These are phyloP conservation scores for Discoglossus pictus DNA, from an alignment of 2,797 vertebrate genomes.

Conservation along the genomic window DNA sequence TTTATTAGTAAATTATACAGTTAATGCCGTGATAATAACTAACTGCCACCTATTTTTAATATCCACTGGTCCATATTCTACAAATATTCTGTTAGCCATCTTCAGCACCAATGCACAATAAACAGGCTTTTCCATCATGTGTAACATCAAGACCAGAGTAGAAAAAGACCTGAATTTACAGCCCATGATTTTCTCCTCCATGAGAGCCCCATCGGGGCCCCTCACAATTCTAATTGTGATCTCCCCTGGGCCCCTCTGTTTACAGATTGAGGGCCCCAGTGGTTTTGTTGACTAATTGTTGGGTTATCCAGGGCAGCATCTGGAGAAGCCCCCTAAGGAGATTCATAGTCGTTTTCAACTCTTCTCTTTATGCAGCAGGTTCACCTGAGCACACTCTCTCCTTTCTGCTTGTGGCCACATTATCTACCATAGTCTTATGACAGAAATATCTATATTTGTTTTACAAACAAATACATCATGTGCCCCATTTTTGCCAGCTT, in stretches of 20 bases:
- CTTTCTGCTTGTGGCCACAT: not conserved
- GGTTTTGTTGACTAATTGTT: conserved; percentile 39
- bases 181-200: conserved; percentile 23
- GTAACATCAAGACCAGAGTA: not conserved
- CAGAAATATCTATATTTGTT: too few relatives aligned
- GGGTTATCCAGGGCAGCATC: conserved; percentile 43
- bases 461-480: too few relatives aligned
- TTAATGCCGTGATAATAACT: too few relatives aligned
- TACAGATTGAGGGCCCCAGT: conserved; percentile 59
- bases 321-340: conserved; percentile 34
- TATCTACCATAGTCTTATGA: not conserved
- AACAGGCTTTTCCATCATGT: too few relatives aligned
- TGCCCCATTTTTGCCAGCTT: not conserved
- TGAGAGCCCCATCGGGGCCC: conserved; percentile 3
- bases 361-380: not conserved
- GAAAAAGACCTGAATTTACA: not conserved
- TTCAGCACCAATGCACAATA: too few relatives aligned
- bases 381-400: not conserved
- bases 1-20: too few relatives aligned
- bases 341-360: conserved; percentile 3
- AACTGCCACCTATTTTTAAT: too few relatives aligned
- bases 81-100: too few relatives aligned
- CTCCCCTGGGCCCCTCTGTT: conserved; percentile 58
- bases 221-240: conserved; percentile 31
- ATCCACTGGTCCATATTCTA: too few relatives aligned